Base-by-base conservation (phyloP, 2,797 vertebrate genomes). In the Pangasius sanitwongsei region DNA sequence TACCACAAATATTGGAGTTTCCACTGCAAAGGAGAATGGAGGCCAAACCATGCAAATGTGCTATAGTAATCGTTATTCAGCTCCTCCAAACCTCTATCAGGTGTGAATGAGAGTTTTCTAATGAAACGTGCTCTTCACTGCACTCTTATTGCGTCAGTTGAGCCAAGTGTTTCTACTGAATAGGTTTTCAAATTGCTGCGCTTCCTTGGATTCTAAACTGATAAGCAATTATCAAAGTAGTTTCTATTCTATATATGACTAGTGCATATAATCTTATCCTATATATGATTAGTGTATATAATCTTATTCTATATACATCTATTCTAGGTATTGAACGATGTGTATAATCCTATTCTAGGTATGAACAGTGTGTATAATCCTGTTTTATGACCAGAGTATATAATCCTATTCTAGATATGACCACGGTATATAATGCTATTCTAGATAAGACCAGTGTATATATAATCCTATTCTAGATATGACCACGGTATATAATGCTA, bases 81-180 rank as follows among this genome's bases (percentile, higher is more conserved):
- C 98, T 0, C 98, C 98, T 0, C 97, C 98, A 0, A 97, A 98
- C 0, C 98, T 99, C 90, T 99, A 98, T 94, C 93, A 98, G 94
- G 97, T 41, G 93, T 94, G 82, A 31, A 65, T 83, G 20, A 96
- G 95, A 13, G 89, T 95, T 85, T 90, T 93, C 0, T 94, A 93
- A 0, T 93, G 94, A 44, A 95, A 94, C 89, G 96, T 0, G 95
- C 96, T 0, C 41, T 67, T 65, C 61, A 50, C 7, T 67, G 41
- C 28, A 11, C 8, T n/a, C 57, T 41, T 63, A 15, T 83, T 6
- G 1, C 31, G 12, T 82, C 34, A 1, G 11, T 41, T 53, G 44
- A 15, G 12, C 12, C 12, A 78, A 16, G 5, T 57, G 50, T 57
- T 55, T 83, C 3, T 28, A 48, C 13, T 65, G 41, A 41, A 83